Conservation (phyloP, 2,888 invertebrate species). For the Drosophila sordidula region DNA sequence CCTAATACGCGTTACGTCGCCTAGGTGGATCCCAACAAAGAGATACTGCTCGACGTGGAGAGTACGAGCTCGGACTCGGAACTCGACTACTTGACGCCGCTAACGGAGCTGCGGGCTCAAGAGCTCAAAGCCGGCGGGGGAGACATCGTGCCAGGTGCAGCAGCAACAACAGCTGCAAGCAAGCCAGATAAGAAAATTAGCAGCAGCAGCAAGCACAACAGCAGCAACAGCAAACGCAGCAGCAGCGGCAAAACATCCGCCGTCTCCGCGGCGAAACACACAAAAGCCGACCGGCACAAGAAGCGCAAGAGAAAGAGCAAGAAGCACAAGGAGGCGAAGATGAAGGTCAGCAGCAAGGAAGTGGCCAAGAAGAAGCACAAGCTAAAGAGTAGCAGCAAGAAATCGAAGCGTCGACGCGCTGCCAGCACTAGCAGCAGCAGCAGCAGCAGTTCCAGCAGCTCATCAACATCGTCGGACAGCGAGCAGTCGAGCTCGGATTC, state of each 20-base stretch:
- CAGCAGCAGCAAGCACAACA: constrained; percentile 29
- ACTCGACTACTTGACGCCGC: constrained; percentile 92
- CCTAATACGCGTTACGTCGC: constrained; percentile 7
- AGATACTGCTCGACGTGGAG: constrained; percentile 96
- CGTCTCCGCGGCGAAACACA: constrained; percentile 44
- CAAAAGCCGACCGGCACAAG: constrained; percentile 63
- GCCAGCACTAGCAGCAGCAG: constrained; percentile 52
- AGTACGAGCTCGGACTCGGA: constrained; percentile 96
- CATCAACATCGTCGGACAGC: constrained; percentile 35
- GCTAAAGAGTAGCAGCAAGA: constrained; percentile 57
- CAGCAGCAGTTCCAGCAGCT: constrained; percentile 28
- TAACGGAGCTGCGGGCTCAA: constrained; percentile 91
- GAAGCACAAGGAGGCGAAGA: constrained; percentile 62
- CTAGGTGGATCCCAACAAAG: constrained; percentile 95
- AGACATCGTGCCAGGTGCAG: constrained; percentile 21
- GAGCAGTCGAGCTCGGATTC: constrained; percentile 33
- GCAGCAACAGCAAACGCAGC: constrained; percentile 37
- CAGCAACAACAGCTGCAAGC: constrained; percentile 18
- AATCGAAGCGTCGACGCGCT: constrained; percentile 67
- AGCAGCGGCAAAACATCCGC: constrained; percentile 33
- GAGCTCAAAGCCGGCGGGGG: constrained; percentile 86
- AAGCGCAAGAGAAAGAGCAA: constrained; percentile 64
- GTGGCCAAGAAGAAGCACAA: constrained; percentile 40
- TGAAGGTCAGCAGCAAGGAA: constrained; percentile 32
- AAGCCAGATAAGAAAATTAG: constrained; percentile 25